Percentiles rank a stretch among this genome's conserved stretches.
Evolutionary conservation across 2,113 vertebrate genomes (phyloP).

Genomic region (Oreochromis aureus): DNA sequence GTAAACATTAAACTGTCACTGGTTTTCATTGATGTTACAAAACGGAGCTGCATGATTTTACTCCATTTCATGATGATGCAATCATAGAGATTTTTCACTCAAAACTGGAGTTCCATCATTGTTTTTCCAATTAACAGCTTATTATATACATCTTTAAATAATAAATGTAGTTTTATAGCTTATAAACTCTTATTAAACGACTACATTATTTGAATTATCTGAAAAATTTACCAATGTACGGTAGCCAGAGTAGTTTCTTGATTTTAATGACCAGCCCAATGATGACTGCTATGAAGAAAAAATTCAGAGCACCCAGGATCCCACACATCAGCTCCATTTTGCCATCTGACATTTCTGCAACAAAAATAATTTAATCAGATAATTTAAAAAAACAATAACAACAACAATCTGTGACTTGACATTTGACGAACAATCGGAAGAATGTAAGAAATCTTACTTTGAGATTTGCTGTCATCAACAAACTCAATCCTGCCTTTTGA

Average conservation of each 20-base stretch:
- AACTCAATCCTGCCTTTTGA: neutral
- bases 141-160: neutral
- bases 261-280: neutral
- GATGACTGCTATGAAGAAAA: neutral
- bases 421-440: fast-evolving
- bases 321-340: neutral
- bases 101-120: neutral
- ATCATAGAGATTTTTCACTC: neutral
- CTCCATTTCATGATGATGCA: neutral
- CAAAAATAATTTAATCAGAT: neutral
- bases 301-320: neutral
- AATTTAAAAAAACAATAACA: fast-evolving
- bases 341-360: fast-evolving
- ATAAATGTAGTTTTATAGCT: fast-evolving
- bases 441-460: neutral
- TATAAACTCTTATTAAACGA: fast-evolving
- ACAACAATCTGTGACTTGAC: neutral
- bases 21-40: neutral
- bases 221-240: neutral
- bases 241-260: neutral
- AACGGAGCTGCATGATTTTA: neutral
- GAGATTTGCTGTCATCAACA: neutral
- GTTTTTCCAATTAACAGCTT: neutral
- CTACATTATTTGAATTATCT: neutral
- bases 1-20: neutral